These are phyloP conservation scores for Tolypeutes matacus DNA, from an alignment of 2,797 vertebrate genomes.

Conservation along the genomic window DNA sequence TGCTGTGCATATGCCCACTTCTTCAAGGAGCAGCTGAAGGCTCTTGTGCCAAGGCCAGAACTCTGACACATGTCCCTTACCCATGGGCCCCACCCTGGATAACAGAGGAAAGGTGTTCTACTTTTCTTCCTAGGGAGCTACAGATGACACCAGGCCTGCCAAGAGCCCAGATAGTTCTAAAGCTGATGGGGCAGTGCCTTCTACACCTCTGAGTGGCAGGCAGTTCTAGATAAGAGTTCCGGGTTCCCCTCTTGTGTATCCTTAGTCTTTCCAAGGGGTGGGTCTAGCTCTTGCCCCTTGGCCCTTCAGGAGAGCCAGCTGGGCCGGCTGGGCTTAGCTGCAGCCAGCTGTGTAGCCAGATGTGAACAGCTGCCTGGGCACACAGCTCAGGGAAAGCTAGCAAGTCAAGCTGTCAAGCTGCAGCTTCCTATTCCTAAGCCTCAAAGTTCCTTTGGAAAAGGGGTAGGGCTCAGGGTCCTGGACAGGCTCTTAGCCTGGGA, in stretches of 20 bases:
- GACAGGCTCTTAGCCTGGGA: not conserved
- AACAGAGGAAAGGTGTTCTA: not conserved
- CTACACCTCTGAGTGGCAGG: not conserved
- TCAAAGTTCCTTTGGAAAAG: conserved; percentile 10
- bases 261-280: not conserved
- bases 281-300: not conserved
- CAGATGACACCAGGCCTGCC: not conserved
- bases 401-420: not conserved
- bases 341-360: conserved; percentile 77
- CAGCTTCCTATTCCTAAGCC: not conserved
- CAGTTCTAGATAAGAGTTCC: not conserved
- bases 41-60: not conserved
- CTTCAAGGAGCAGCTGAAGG: not conserved
- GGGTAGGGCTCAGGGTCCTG: not conserved
- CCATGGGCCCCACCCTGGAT: not conserved
- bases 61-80: not conserved
- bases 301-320: conserved; percentile 59
- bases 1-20: not conserved
- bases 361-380: conserved; percentile 74
- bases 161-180: not conserved
- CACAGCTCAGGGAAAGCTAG: not conserved
- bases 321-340: conserved; percentile 62
- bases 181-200: not conserved
- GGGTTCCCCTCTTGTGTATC: not conserved
- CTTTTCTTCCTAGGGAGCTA: not conserved